phyloP scores from a whole-genome alignment of 2,113 vertebrate species.

The Hyaena hyaena region DNA sequence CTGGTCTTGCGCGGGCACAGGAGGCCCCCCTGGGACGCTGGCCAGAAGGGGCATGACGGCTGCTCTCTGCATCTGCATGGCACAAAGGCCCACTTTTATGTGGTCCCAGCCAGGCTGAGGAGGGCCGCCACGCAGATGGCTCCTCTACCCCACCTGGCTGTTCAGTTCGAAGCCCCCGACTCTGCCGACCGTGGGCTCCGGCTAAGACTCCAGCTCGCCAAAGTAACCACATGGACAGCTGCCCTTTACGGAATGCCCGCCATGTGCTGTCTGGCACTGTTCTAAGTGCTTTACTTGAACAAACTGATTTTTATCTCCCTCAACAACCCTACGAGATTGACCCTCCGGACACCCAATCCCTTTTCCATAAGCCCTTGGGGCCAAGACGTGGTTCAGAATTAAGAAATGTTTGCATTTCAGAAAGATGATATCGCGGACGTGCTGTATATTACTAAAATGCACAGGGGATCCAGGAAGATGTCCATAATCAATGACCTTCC shows the following conservation, averaged over 20 bases:
- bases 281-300: not conserved
- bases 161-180: not conserved
- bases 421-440: not conserved
- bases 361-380: not conserved
- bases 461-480: not conserved
- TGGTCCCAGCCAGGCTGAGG: not conserved
- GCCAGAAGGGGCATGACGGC: not conserved
- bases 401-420: not conserved
- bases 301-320: not conserved
- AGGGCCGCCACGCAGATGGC: not conserved
- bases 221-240: not conserved
- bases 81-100: not conserved
- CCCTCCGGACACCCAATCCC: accelerated
- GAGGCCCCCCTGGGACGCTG: not conserved
- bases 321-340: not conserved
- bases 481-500: accelerated
- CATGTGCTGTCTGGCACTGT: not conserved
- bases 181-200: not conserved
- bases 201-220: not conserved
- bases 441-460: no score
- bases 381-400: not conserved
- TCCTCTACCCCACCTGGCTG: not conserved
- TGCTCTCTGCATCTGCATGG: not conserved
- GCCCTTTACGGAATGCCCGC: not conserved
- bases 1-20: not conserved